These are phyloP conservation scores for Styela plicata DNA, from an alignment of 23 tunicate species.

Conservation along the genomic window DNA sequence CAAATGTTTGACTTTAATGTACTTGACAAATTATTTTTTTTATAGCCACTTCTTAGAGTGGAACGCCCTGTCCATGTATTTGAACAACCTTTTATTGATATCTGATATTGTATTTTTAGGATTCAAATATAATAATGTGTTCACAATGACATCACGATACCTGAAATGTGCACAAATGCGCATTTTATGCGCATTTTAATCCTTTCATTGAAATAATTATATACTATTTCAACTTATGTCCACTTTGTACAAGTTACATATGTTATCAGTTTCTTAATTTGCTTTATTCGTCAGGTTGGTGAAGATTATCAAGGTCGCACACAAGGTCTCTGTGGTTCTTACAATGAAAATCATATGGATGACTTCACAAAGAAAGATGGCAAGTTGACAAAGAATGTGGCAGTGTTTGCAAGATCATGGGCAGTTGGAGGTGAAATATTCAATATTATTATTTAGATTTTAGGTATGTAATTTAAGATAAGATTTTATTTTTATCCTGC, in stretches of 20 bases:
- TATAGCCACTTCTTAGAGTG: too few relatives aligned
- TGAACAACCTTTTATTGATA: background rate
- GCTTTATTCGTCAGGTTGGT: slow-evolving; percentile 88
- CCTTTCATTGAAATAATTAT: too few relatives aligned
- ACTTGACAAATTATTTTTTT: background rate
- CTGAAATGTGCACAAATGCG: background rate
- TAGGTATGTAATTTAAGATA: too few relatives aligned
- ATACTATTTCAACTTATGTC: too few relatives aligned
- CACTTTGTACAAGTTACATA: too few relatives aligned
- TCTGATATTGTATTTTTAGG: too few relatives aligned
- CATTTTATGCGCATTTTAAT: too few relatives aligned
- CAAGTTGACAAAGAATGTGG: slow-evolving; percentile 43
- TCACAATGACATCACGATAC: background rate
- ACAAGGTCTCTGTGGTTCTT: slow-evolving; percentile 92
- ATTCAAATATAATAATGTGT: background rate
- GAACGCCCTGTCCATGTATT: too few relatives aligned
- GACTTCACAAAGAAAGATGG: slow-evolving; percentile 75
- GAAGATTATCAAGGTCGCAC: slow-evolving; percentile 79
- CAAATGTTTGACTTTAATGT: background rate
- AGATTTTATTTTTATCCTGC: too few relatives aligned
- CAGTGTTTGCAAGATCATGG: slow-evolving; percentile 88
- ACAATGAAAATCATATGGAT: slow-evolving; percentile 69
- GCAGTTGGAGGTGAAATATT: slow-evolving; percentile 71
- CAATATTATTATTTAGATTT: background rate
- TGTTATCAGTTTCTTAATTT: too few relatives aligned